Percentiles rank a stretch among this genome's conserved stretches.
These are phyloP conservation scores for Psylliodes chrysocephalus DNA, from an alignment of 2,888 invertebrate genomes.

Conservation along the genomic window DNA sequence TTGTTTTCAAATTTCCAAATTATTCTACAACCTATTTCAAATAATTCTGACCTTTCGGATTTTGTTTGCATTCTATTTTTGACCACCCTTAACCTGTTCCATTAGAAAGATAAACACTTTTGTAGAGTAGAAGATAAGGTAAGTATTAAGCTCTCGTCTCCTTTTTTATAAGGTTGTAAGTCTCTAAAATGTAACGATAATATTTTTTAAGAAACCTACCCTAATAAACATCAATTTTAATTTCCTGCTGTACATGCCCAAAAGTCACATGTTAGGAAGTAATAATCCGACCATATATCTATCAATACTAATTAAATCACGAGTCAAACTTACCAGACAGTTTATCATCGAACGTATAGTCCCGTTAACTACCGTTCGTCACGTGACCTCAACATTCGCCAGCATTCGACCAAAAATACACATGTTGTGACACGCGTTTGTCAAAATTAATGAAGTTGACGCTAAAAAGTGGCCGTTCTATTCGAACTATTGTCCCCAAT, in stretches of 20 bases:
- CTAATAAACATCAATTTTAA: slow-evolving; percentile 27
- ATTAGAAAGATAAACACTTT: too few relatives aligned
- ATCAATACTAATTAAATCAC: slow-evolving; percentile 47
- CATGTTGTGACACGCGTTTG: slow-evolving; percentile 61
- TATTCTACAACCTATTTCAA: too few relatives aligned
- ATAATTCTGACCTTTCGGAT: too few relatives aligned
- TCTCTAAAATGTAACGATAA: too few relatives aligned
- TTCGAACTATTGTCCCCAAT: slow-evolving; percentile 46
- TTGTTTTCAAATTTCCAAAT: too few relatives aligned
- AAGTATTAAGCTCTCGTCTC: too few relatives aligned
- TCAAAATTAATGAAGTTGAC: slow-evolving; percentile 62
- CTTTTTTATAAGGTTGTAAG: too few relatives aligned
- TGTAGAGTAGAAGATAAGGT: too few relatives aligned
- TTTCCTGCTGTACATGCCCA: slow-evolving; percentile 36
- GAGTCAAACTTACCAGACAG: slow-evolving; percentile 35
- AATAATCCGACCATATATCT: slow-evolving; percentile 38
- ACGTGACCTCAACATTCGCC: slow-evolving; percentile 31
- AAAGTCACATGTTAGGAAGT: slow-evolving; percentile 43
- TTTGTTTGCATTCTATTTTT: too few relatives aligned
- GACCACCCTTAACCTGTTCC: too few relatives aligned
- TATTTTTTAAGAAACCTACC: background rate
- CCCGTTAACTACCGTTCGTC: slow-evolving; percentile 34
- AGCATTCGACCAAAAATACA: slow-evolving; percentile 47
- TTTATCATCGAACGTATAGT: slow-evolving; percentile 35
- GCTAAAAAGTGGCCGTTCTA: slow-evolving; percentile 55